A percentile compares a stretch with the other conserved stretches of the same genome.
Conservation (phyloP, 2,888 invertebrate species). For the Macrosiphum euphorbiae region DNA sequence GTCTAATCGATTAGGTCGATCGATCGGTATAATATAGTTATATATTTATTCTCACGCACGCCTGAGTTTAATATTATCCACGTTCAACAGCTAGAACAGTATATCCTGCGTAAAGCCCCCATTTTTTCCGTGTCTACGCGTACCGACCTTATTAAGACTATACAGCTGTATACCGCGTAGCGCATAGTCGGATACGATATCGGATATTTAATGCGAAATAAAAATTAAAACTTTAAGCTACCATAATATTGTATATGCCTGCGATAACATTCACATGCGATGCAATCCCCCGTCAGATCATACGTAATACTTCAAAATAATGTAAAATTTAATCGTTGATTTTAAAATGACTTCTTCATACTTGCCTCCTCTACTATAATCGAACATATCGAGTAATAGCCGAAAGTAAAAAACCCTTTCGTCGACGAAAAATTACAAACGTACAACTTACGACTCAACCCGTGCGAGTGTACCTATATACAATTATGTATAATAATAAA, state of each 20-base stretch:
- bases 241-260: background rate
- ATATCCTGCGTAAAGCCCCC: background rate
- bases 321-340: background rate
- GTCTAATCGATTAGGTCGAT: slow-evolving; percentile 34
- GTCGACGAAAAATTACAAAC: background rate
- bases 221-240: background rate
- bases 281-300: background rate
- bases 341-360: background rate
- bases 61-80: background rate
- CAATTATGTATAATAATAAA: background rate
- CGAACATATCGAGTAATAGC: background rate
- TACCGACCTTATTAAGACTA: background rate
- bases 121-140: background rate
- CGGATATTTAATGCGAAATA: background rate
- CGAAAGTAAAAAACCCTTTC: background rate
- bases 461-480: background rate
- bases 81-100: background rate
- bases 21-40: slow-evolving; percentile 30
- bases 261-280: background rate
- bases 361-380: background rate
- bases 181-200: background rate
- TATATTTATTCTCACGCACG: slow-evolving; percentile 18
- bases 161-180: background rate
- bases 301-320: background rate
- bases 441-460: background rate